Percentiles rank a stretch among this genome's conserved stretches.
Conservation (phyloP, 2,113 vertebrate genomes). For the Caracal caracal region DNA sequence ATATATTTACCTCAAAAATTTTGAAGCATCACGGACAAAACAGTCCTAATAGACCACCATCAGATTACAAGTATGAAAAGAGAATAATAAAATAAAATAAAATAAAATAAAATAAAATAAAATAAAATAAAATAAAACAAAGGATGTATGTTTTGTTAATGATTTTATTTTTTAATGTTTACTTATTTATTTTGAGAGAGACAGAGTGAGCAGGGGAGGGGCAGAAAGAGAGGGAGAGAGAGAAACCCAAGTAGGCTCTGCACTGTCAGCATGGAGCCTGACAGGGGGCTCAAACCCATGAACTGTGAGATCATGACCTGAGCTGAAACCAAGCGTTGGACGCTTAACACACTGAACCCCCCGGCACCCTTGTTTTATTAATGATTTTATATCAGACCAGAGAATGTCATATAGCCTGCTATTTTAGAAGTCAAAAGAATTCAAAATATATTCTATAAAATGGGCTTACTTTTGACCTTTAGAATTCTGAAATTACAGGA, state of each 20-base stretch:
- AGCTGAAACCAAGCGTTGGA: no score
- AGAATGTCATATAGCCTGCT: background rate
- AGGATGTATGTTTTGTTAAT: background rate
- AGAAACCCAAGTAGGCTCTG: no score
- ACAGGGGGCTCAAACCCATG: no score
- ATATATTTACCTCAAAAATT: background rate
- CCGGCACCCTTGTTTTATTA: background rate
- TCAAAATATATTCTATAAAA: constrained; percentile 2
- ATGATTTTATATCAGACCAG: background rate
- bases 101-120: background rate
- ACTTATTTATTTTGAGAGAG: no score
- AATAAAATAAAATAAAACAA: background rate
- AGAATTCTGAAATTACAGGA: background rate
- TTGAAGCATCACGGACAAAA: background rate
- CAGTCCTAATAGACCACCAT: background rate
- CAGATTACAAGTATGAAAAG: background rate
- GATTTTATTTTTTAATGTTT: background rate
- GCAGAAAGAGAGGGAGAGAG: no score
- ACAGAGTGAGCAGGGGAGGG: no score
- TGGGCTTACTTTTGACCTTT: background rate
- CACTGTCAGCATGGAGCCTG: no score
- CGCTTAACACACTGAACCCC: no score
- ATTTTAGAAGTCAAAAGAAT: background rate
- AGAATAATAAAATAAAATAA: constrained; percentile 26
- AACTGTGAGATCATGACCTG: no score